A percentile compares a stretch with the other conserved stretches of the same genome.
These are phyloP conservation scores for Pavo muticus DNA, from an alignment of 2,113 vertebrate genomes.

Conservation along the genomic window DNA sequence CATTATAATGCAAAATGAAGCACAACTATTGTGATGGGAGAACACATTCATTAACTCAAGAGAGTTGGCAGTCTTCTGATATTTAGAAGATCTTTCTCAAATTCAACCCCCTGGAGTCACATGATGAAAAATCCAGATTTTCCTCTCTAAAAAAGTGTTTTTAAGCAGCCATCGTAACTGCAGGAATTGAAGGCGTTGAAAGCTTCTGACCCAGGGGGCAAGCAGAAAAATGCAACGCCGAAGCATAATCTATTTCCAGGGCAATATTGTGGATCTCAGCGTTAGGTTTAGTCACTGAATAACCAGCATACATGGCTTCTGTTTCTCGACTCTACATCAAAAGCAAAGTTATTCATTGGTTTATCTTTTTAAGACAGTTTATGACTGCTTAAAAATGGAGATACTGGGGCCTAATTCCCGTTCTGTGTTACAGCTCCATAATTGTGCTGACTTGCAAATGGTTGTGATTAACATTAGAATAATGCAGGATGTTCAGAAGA, in stretches of 20 bases:
- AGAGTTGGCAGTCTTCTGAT: conserved; percentile 60
- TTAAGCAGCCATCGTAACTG: neutral
- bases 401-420: neutral
- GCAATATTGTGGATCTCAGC: neutral
- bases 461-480: neutral
- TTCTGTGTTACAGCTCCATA: neutral
- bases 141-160: neutral
- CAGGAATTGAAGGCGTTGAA: neutral
- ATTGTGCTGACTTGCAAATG: neutral
- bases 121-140: conserved; percentile 5
- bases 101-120: neutral
- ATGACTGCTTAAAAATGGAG: neutral
- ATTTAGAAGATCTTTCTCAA: conserved; percentile 41
- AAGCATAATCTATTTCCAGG: neutral
- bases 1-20: conserved; percentile 68
- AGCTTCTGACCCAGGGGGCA: neutral
- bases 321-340: neutral
- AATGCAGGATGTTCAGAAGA: neutral
- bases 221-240: neutral
- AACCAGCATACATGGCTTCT: neutral
- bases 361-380: neutral
- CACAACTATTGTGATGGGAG: conserved; percentile 64
- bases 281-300: neutral
- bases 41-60: conserved; percentile 68
- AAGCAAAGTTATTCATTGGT: neutral